Evolutionary conservation across 2,888 invertebrate genomes (phyloP).

Genomic region (Lycia hirtaria): DNA sequence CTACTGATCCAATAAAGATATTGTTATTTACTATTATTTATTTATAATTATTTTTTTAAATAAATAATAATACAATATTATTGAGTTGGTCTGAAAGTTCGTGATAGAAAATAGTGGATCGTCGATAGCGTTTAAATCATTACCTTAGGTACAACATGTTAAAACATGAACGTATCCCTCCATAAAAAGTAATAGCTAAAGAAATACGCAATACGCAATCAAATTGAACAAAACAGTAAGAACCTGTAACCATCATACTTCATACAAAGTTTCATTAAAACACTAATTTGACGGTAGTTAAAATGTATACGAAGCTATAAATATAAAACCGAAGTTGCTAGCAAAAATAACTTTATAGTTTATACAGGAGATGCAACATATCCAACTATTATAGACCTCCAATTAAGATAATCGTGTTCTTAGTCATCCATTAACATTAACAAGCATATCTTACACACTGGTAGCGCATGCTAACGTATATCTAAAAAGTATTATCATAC

Average conservation of each 20-base stretch:
- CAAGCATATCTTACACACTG: not conserved
- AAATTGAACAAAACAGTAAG: not conserved
- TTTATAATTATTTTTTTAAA: too few species aligned
- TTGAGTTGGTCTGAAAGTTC: too few species aligned
- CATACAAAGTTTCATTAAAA: slow-evolving; percentile 4
- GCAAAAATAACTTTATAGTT: not conserved
- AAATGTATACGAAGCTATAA: slow-evolving; percentile 7
- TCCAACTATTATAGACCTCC: not conserved
- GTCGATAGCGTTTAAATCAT: too few species aligned
- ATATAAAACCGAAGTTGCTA: slow-evolving; percentile 7
- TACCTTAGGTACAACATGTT: too few species aligned
- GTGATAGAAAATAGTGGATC: too few species aligned
- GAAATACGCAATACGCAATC: not conserved
- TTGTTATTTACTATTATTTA: too few species aligned
- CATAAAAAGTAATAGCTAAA: not conserved
- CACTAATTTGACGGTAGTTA: not conserved
- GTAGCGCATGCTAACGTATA: too few species aligned
- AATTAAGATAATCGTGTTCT: not conserved
- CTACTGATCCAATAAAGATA: not conserved
- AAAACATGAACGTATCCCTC: slow-evolving; percentile 5
- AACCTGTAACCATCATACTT: not conserved
- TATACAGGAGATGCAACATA: slow-evolving; percentile 4
- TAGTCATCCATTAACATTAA: slow-evolving; percentile 10
- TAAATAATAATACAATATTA: too few species aligned
- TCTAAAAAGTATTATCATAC: too few species aligned